Evolutionary conservation across 2,113 vertebrate species (phyloP), one percentile per base, ranked within the genome.

Genomic region (Tupaia chinensis): DNA sequence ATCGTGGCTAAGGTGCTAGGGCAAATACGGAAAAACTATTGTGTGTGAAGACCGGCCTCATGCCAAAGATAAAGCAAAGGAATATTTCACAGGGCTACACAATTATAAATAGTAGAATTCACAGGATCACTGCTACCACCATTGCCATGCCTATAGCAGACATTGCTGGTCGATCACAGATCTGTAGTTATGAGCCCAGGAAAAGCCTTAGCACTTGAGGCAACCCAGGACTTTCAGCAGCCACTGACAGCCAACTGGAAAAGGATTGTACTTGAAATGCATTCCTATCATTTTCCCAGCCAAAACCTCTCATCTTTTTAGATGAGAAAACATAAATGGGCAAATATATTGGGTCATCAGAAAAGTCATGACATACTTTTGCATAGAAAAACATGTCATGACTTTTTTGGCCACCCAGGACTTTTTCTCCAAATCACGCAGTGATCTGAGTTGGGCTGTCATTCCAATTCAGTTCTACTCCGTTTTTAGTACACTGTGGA

Each of bases 41-140:
- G 6, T 94, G 56, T 68, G 15, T 60, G 70, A 89, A 92, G 70
- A 76, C 25, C 69, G 53, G 29, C 23, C 53, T 88, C 5, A 3
- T 61, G 85, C 84, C 79, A 91, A 63, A 93, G 91, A 90, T 74
- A 94, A 66, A 72, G 65, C n/a, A 79, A 89, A n/a, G 23, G 14
- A 60, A 15, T 22, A 15, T 73, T 69, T 93, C 83, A 87, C 27
- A 23, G 74, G 89, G 15, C 69, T 72, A 66, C 19, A 58, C 56
- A 69, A 60, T 86, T 63, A 73, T 27, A 76, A 79, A 54, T 27
- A 60, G 76, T 44, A 95, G 90, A 73, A 69, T 44, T 81, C 53
- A 65, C 70, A 56, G 53, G 66, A 27, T 63, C 69, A 56, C 14
- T 87, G 20, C n/a, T 25, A 20, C 23, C 27, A 1, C n/a, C 10